Percentiles rank a stretch among this genome's conserved stretches.
phyloP scores from a whole-genome alignment of 2,797 vertebrate genomes.

The Tachyglossus aculeatus region DNA sequence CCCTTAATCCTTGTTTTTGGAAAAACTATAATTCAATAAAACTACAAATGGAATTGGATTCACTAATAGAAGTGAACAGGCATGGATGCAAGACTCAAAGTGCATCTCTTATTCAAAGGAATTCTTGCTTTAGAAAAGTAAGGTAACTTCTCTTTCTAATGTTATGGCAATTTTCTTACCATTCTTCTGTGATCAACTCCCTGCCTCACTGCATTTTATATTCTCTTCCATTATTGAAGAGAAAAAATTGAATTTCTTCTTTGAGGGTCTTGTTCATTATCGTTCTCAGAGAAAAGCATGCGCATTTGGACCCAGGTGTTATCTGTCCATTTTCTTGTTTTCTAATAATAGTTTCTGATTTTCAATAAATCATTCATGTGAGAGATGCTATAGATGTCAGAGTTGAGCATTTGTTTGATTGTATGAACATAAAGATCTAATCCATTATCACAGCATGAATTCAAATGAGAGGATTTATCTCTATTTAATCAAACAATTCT shows the following conservation, averaged over 20 bases:
- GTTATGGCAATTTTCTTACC: neutral
- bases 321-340: constrained; percentile 1
- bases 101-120: neutral
- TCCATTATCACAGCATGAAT: constrained; percentile 28
- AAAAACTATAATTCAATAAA: too few species aligned
- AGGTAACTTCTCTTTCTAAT: neutral
- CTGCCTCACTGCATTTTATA: constrained; percentile 10
- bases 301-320: constrained; percentile 5
- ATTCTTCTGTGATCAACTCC: neutral
- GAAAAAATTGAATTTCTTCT: constrained; percentile 15
- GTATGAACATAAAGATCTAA: constrained; percentile 33
- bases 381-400: neutral
- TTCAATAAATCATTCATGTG: neutral
- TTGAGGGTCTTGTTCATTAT: constrained; percentile 5
- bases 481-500: constrained; percentile 12
- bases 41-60: neutral
- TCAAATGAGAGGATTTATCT: constrained; percentile 42
- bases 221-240: constrained; percentile 28
- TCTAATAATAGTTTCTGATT: neutral
- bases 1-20: neutral
- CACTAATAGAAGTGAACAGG: neutral
- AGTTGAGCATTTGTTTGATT: constrained; percentile 45
- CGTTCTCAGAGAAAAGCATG: constrained; percentile 26
- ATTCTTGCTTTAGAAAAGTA: neutral
- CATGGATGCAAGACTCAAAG: neutral